A percentile compares a stretch with the other conserved stretches of the same genome.
These are phyloP conservation scores for Pseudococcus longispinus DNA, from an alignment of 2,888 invertebrate genomes.

Conservation along the genomic window DNA sequence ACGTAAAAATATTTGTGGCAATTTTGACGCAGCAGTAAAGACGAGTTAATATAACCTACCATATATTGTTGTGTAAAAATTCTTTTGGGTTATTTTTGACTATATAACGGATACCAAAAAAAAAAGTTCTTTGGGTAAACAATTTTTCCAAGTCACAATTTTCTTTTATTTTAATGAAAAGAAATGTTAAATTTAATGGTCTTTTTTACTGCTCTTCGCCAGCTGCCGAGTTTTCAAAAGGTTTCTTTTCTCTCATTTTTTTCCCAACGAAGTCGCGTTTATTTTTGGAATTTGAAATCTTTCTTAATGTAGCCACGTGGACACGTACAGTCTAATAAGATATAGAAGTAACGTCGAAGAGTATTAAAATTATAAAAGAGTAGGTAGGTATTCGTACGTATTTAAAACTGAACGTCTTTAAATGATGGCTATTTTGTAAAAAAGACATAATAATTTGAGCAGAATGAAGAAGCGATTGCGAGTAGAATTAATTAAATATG, in stretches of 20 bases:
- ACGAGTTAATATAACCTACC: background rate
- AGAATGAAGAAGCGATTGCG: no score
- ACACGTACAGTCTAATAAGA: no score
- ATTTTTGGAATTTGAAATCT: constrained; percentile 38
- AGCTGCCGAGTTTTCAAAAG: background rate
- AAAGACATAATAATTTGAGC: no score
- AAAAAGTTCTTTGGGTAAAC: background rate
- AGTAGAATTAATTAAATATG: no score
- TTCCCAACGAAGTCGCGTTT: background rate
- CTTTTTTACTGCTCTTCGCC: background rate
- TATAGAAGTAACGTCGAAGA: no score
- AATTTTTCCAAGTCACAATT: background rate
- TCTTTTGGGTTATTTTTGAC: background rate
- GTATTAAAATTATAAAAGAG: no score
- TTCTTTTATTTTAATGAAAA: constrained; percentile 31
- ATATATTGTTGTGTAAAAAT: background rate
- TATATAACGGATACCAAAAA: background rate
- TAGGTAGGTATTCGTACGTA: no score
- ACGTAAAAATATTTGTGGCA: background rate
- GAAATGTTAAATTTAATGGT: constrained; percentile 17
- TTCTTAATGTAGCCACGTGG: background rate
- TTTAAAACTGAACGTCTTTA: no score
- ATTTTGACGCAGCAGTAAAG: background rate
- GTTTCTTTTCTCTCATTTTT: background rate
- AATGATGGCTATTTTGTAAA: no score